Evolutionary conservation across 2,888 invertebrate genomes (phyloP).

Genomic region (Chrysotoxum bicinctum): DNA sequence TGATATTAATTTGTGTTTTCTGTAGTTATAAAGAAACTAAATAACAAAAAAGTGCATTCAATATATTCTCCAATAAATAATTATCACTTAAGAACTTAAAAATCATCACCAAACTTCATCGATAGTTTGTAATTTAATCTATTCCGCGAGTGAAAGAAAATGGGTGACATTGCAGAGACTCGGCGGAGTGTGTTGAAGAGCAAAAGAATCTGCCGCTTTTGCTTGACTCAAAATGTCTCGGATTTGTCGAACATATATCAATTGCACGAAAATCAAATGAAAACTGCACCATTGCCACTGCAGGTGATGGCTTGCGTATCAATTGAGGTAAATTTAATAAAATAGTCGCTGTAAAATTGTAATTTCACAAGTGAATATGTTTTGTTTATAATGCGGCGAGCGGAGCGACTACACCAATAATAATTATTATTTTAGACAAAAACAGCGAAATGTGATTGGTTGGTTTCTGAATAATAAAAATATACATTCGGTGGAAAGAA

Average conservation of each 20-base stretch:
- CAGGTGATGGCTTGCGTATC: slow-evolving; percentile 90
- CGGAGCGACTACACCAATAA: neutral
- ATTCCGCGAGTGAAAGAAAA: neutral
- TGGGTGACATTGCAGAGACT: slow-evolving; percentile 52
- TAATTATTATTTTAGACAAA: neutral
- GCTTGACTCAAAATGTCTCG: slow-evolving; percentile 85
- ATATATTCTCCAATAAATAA: neutral
- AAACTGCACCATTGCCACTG: slow-evolving; percentile 86
- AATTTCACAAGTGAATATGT: neutral
- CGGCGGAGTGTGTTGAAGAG: slow-evolving; percentile 82
- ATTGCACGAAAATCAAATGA: slow-evolving; percentile 83
- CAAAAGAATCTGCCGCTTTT: slow-evolving; percentile 89
- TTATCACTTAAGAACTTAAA: neutral
- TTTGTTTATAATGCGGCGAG: neutral
- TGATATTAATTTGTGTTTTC: slow-evolving; percentile 11
- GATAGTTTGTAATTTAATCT: neutral
- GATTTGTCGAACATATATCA: slow-evolving; percentile 87
- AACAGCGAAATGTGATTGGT: neutral
- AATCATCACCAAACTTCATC: neutral
- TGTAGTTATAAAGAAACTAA: neutral
- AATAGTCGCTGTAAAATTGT: neutral
- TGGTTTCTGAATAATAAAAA: slow-evolving; percentile 74
- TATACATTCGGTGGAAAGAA: neutral
- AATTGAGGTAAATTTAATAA: slow-evolving; percentile 85
- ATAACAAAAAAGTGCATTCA: neutral